These are phyloP conservation scores for Odontesthes bonariensis DNA, from an alignment of 2,113 vertebrate species.

Conservation along the genomic window DNA sequence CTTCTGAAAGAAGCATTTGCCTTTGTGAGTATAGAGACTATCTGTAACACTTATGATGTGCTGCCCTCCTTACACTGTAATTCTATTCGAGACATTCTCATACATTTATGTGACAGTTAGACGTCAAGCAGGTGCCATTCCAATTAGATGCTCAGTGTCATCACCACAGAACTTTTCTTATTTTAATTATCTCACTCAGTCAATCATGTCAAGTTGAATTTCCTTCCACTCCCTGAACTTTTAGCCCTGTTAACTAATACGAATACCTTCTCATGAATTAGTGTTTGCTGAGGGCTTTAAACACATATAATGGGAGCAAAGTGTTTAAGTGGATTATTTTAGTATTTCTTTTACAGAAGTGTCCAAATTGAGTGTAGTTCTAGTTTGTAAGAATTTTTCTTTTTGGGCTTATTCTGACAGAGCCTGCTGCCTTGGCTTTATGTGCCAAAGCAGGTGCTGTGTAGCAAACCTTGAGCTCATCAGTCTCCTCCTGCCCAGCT, in stretches of 20 bases:
- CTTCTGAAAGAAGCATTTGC: constrained; percentile 58
- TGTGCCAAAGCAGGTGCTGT: constrained; percentile 59
- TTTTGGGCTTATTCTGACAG: constrained; percentile 28
- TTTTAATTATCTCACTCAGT: constrained; percentile 58
- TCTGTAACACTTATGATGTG: constrained; percentile 44
- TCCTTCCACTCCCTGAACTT: constrained; percentile 35
- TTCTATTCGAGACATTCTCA: constrained; percentile 26
- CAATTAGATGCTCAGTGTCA: constrained; percentile 68
- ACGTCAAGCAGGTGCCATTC: constrained; percentile 71
- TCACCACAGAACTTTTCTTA: constrained; percentile 40
- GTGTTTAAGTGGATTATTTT: neutral
- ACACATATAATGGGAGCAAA: constrained; percentile 6
- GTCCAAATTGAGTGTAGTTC: neutral
- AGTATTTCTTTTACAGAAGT: neutral
- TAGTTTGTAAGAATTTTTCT: constrained; percentile 28
- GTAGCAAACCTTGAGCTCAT: constrained; percentile 66
- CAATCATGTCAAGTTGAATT: constrained; percentile 63
- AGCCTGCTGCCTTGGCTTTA: constrained; percentile 34
- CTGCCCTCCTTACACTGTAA: constrained; percentile 41
- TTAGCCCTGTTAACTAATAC: constrained; percentile 5
- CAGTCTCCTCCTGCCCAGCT: constrained; percentile 62
- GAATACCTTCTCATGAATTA: neutral
- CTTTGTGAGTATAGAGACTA: constrained; percentile 57
- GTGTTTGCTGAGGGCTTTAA: constrained; percentile 9
- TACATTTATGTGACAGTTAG: constrained; percentile 46